These are phyloP conservation scores for Cyanistes caeruleus DNA, from an alignment of 2,113 vertebrate genomes.

Conservation along the genomic window DNA sequence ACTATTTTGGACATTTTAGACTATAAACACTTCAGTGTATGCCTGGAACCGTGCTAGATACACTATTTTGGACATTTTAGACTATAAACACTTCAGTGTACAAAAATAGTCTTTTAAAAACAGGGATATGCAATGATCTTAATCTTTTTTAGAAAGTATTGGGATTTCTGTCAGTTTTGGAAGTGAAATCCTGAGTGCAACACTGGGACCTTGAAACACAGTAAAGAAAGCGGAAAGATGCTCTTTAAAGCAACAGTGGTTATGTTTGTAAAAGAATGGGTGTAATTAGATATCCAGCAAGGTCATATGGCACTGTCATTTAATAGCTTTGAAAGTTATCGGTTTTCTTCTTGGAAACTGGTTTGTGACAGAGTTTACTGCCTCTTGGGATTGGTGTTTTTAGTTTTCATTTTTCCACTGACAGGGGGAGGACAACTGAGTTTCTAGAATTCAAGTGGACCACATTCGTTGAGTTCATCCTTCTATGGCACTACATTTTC, in stretches of 20 bases:
- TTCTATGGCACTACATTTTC: neutral
- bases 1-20: neutral
- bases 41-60: neutral
- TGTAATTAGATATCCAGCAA: neutral
- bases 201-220: neutral
- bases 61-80: neutral
- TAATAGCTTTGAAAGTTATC: neutral
- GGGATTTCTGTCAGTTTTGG: neutral
- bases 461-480: neutral
- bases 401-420: neutral
- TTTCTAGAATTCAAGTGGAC: neutral
- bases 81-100: neutral
- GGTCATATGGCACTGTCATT: neutral
- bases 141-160: neutral
- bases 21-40: neutral
- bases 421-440: neutral
- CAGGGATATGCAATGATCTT: neutral
- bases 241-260: neutral
- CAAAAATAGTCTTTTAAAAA: neutral
- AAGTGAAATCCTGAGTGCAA: neutral
- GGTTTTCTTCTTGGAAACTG: neutral
- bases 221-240: neutral
- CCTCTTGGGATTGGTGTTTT: neutral
- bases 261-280: neutral
- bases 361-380: neutral